Evolutionary conservation across 2,797 vertebrate genomes (phyloP).

Genomic region (Onychomys arenicola): DNA sequence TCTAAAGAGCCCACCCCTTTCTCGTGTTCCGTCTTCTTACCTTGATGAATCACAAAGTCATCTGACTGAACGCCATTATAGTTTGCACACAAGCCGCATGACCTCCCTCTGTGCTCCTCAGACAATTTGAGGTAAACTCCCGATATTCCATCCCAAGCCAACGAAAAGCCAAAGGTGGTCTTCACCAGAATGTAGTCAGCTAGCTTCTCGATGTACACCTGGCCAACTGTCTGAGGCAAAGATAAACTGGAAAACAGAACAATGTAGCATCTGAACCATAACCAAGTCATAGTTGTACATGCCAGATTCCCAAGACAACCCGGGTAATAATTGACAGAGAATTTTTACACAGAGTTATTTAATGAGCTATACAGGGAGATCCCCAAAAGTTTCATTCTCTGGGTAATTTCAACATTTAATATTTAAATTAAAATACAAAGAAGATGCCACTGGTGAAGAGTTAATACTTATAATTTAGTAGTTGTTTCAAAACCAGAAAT

Average conservation of each 20-base stretch:
- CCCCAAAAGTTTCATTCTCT: neutral
- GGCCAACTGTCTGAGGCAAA: conserved; percentile 94
- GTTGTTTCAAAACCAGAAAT: conserved; percentile 22
- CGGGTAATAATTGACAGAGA: neutral
- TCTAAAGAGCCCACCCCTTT: neutral
- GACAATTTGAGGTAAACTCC: conserved; percentile 98
- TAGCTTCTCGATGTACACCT: conserved; percentile 95
- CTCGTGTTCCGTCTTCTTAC: conserved; percentile 88
- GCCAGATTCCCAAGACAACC: neutral
- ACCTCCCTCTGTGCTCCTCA: conserved; percentile 94
- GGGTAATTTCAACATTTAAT: conserved; percentile 2
- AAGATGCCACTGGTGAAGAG: neutral
- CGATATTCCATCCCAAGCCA: conserved; percentile 98
- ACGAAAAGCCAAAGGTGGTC: conserved; percentile 97
- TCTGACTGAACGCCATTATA: conserved; percentile 95
- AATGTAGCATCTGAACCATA: conserved; percentile 16
- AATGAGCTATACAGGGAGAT: neutral
- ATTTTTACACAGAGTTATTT: neutral
- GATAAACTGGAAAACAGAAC: conserved; percentile 89
- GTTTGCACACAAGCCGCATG: conserved; percentile 98
- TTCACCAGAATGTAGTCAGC: conserved; percentile 98
- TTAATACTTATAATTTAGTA: conserved; percentile 30
- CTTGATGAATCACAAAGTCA: conserved; percentile 93
- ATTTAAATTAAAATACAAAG: neutral
- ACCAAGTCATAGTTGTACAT: neutral